Conservation (phyloP, 2,797 vertebrate genomes). For the Austrolebias charrua region DNA sequence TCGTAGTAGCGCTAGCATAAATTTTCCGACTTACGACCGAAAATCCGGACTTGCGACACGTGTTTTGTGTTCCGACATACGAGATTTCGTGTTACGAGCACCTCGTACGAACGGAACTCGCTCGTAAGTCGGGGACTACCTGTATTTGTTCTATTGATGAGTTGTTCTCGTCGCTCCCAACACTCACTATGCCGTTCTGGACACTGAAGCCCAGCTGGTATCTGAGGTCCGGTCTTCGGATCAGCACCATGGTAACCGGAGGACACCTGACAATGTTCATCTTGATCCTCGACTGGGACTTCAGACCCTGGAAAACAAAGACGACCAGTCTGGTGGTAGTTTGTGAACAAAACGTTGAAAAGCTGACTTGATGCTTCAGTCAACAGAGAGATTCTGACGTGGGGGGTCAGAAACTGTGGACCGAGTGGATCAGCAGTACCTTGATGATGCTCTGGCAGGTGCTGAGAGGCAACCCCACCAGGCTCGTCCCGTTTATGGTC, state of each 20-base stretch:
- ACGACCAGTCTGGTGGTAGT: too few relatives aligned
- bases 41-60: too few relatives aligned
- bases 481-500: constrained; percentile 95
- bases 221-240: constrained; percentile 92
- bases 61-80: too few relatives aligned
- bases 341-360: too few relatives aligned
- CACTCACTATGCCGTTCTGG: constrained; percentile 95
- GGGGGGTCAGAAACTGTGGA: too few relatives aligned
- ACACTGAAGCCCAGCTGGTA: constrained; percentile 97
- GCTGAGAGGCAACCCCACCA: constrained; percentile 93
- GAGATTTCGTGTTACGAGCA: too few relatives aligned
- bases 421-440: constrained; percentile 69
- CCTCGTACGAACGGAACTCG: too few relatives aligned
- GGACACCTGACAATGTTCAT: constrained; percentile 96
- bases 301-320: constrained; percentile 84
- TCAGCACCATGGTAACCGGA: constrained; percentile 94
- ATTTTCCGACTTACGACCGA: too few relatives aligned
- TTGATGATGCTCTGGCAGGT: constrained; percentile 99
- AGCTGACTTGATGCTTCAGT: too few relatives aligned
- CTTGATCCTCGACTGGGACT: constrained; percentile 92
- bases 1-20: too few relatives aligned
- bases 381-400: not conserved
- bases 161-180: not conserved
- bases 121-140: too few relatives aligned
- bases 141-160: too few relatives aligned